Evolutionary conservation across 2,797 vertebrate species (phyloP).

Genomic region (Poliocrania exsul): DNA sequence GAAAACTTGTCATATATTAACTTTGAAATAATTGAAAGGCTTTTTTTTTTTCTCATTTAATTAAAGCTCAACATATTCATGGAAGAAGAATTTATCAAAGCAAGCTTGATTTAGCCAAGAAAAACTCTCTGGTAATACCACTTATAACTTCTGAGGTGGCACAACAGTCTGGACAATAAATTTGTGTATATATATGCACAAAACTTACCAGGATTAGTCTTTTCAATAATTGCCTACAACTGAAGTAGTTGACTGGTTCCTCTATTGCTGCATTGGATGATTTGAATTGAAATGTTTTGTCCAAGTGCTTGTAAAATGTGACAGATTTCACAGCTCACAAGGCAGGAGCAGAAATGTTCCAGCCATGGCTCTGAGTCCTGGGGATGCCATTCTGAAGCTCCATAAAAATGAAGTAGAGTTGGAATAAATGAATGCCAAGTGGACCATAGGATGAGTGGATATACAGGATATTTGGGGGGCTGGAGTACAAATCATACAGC

Average conservation of each 20-base stretch:
- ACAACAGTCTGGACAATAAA: neutral
- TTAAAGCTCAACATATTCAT: neutral
- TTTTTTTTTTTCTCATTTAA: neutral
- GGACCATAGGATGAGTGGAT: neutral
- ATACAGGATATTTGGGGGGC: too few species aligned
- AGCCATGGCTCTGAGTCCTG: neutral
- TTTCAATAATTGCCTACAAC: neutral
- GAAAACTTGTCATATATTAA: neutral
- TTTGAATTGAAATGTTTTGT: neutral
- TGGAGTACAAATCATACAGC: neutral
- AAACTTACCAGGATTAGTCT: neutral
- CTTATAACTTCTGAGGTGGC: neutral
- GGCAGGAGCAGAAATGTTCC: neutral
- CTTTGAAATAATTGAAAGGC: neutral
- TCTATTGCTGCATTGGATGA: neutral
- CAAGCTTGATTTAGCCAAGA: neutral
- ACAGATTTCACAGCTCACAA: neutral
- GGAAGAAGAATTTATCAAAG: neutral
- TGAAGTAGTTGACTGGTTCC: neutral
- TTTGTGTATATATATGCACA: neutral
- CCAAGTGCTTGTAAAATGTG: neutral
- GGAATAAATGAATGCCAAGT: neutral
- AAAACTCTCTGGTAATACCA: neutral
- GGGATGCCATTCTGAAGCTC: neutral
- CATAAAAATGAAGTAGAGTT: neutral